Percentiles rank a stretch among this genome's conserved stretches.
Evolutionary conservation across 1,140 invertebrate species (phyloP).

Genomic region (Parasteatoda tepidariorum): DNA sequence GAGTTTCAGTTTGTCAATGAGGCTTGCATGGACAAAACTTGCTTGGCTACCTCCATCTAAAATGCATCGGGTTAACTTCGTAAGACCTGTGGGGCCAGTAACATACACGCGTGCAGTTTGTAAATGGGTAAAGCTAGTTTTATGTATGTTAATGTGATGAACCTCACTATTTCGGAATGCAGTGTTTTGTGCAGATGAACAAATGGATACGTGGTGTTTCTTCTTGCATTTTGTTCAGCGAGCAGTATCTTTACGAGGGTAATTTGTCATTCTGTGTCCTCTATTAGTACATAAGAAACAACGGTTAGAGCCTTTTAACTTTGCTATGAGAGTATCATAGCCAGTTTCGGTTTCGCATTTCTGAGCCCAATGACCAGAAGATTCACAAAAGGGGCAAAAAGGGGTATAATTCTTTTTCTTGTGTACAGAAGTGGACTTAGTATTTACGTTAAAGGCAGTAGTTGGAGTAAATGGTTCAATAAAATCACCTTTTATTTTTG

Average conservation of each 20-base stretch:
- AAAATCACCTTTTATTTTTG: conserved; percentile 11
- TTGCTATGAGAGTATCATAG: conserved; percentile 26
- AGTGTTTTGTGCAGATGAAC: background rate
- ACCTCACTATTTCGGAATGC: background rate
- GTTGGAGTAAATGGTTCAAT: background rate
- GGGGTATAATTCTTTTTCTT: background rate
- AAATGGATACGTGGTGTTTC: conserved; percentile 30
- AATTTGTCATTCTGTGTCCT: conserved; percentile 1
- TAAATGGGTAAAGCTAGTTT: conserved; percentile 4
- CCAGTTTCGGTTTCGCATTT: conserved; percentile 4
- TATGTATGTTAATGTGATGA: conserved; percentile 10
- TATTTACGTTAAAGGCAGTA: background rate
- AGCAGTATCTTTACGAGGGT: conserved; percentile 10
- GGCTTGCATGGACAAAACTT: background rate
- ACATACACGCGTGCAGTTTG: conserved; percentile 34
- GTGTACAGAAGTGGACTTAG: background rate
- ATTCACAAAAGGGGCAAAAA: conserved; percentile 27
- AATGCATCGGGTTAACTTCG: conserved; percentile 25
- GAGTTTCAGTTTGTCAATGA: conserved; percentile 12
- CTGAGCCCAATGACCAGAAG: conserved; percentile 25
- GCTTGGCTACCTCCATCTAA: background rate
- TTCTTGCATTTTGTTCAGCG: conserved; percentile 10
- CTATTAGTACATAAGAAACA: conserved; percentile 31
- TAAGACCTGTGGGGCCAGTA: conserved; percentile 24
- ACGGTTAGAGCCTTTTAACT: conserved; percentile 25